These are phyloP conservation scores for Silurus meridionalis DNA, from an alignment of 2,113 vertebrate species.

Conservation along the genomic window DNA sequence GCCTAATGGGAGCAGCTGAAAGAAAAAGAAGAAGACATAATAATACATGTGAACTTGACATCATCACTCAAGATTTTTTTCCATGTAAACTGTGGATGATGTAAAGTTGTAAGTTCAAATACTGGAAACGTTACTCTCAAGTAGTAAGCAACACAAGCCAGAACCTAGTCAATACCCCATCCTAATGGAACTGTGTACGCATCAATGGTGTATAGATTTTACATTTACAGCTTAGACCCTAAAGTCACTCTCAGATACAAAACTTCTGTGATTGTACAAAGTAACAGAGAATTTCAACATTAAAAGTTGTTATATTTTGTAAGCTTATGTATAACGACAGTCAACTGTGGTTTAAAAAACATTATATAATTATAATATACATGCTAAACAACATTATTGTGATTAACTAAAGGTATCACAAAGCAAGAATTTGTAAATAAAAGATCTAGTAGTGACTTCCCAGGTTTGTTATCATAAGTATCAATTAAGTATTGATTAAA, in stretches of 20 bases:
- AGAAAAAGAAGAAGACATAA: no score
- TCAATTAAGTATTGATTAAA: conserved; percentile 56
- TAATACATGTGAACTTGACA: no score
- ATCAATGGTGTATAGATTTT: conserved; percentile 57
- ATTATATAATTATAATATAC: conserved; percentile 32
- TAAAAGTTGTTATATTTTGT: background rate
- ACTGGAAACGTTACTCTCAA: conserved; percentile 45
- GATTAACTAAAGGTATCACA: conserved; percentile 43
- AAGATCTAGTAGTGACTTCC: conserved; percentile 38
- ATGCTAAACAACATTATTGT: conserved; percentile 50
- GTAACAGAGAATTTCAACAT: conserved; percentile 9
- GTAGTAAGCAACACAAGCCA: conserved; percentile 55
- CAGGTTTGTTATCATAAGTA: conserved; percentile 30
- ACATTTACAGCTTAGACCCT: conserved; percentile 57
- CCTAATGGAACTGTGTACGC: conserved; percentile 57
- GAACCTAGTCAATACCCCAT: conserved; percentile 63
- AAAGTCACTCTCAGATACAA: conserved; percentile 57
- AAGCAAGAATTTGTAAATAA: conserved; percentile 37
- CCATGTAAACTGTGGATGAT: background rate
- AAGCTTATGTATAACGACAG: background rate
- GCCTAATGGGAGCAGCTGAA: no score
- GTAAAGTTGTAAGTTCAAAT: background rate
- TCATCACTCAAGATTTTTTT: background rate
- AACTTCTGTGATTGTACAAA: conserved; percentile 19
- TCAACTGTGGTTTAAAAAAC: background rate